phyloP scores from a whole-genome alignment of 2,797 vertebrate species.

The Enteromius radiatus region DNA sequence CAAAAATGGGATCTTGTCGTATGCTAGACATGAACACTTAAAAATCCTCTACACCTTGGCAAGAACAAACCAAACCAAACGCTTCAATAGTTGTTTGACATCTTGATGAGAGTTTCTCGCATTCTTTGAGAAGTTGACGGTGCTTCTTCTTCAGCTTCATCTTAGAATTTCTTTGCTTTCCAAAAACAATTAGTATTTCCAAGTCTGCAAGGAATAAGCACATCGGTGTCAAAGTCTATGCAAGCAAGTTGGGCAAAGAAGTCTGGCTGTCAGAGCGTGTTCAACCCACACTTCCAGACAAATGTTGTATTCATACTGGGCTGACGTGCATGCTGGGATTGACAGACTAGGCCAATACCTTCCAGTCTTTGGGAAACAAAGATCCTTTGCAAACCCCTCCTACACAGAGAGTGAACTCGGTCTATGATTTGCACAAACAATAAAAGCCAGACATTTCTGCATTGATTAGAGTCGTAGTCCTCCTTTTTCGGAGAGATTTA shows the following conservation, averaged over 20 bases:
- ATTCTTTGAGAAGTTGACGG: background rate
- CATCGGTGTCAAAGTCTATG: constrained; percentile 71
- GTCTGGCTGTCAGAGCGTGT: constrained; percentile 62
- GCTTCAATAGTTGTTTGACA: background rate
- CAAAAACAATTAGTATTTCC: constrained; percentile 59
- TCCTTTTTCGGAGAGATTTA: constrained; percentile 73
- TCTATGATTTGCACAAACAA: constrained; percentile 76
- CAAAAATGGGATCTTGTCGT: background rate
- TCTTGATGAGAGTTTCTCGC: background rate
- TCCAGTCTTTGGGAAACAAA: constrained; percentile 86
- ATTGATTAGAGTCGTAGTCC: constrained; percentile 75
- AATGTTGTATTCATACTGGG: constrained; percentile 81
- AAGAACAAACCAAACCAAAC: background rate
- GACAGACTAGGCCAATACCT: constrained; percentile 82
- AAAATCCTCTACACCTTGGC: background rate
- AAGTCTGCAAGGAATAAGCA: constrained; percentile 58
- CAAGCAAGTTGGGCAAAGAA: constrained; percentile 67
- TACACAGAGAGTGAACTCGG: constrained; percentile 80
- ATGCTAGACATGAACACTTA: background rate
- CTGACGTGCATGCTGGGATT: constrained; percentile 84
- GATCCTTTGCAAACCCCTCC: constrained; percentile 93
- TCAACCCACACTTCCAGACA: constrained; percentile 79
- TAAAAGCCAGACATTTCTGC: constrained; percentile 79
- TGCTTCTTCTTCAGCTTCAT: constrained; percentile 12
- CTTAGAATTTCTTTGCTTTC: constrained; percentile 43